phyloP scores from a whole-genome alignment of 2,113 vertebrate genomes.

The Tauraco erythrolophus region DNA sequence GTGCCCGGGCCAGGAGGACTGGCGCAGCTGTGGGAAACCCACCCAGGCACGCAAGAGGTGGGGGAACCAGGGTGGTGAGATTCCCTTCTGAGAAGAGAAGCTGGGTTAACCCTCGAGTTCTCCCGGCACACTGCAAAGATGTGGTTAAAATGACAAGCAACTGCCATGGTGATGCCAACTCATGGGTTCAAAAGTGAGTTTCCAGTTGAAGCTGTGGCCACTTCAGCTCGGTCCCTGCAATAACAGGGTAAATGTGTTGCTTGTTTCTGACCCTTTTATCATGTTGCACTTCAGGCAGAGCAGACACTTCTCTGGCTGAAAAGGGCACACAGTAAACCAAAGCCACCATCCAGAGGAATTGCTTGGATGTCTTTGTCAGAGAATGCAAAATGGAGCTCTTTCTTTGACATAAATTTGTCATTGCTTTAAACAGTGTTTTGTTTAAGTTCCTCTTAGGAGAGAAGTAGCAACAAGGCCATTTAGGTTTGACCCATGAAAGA shows the following conservation, averaged over 20 bases:
- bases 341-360: background rate
- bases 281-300: background rate
- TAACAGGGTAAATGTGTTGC: background rate
- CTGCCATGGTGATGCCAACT: rapidly evolving
- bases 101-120: background rate
- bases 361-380: background rate
- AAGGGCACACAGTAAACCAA: background rate
- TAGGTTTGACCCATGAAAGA: background rate
- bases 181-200: background rate
- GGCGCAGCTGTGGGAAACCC: background rate
- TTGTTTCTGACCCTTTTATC: background rate
- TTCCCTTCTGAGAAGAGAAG: background rate
- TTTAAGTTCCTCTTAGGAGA: background rate
- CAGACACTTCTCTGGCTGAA: background rate
- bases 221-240: background rate
- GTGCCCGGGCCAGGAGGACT: background rate
- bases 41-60: rapidly evolving
- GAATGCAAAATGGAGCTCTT: background rate
- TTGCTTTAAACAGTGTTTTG: background rate
- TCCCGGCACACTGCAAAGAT: background rate
- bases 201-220: background rate
- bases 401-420: background rate
- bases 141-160: background rate
- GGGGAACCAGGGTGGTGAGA: background rate
- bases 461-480: background rate